These are phyloP conservation scores for Callocephalon fimbriatum DNA, from an alignment of 2,113 vertebrate species.

Conservation along the genomic window DNA sequence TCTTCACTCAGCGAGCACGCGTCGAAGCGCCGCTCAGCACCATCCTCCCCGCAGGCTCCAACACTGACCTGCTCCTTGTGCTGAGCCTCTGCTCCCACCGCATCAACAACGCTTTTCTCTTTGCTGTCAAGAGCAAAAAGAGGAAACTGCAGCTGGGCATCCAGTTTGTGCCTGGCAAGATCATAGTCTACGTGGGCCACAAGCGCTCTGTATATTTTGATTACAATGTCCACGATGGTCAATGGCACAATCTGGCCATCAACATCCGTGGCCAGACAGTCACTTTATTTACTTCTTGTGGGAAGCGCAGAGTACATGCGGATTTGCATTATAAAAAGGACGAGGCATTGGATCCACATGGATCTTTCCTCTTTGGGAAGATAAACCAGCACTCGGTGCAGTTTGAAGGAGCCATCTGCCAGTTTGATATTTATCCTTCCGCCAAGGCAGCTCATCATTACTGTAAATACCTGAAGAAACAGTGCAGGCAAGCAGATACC, in stretches of 20 bases:
- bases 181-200: slow-evolving; percentile 86
- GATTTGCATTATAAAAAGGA: slow-evolving; percentile 86
- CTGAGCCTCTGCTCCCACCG: slow-evolving; percentile 92
- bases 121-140: slow-evolving; percentile 85
- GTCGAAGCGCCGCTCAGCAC: slow-evolving; percentile 82
- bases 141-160: slow-evolving; percentile 91
- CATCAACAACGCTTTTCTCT: slow-evolving; percentile 92
- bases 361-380: slow-evolving; percentile 92
- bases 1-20: slow-evolving; percentile 88
- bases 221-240: slow-evolving; percentile 92
- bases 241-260: slow-evolving; percentile 92
- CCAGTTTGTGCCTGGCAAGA: slow-evolving; percentile 87
- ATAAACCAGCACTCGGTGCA: slow-evolving; percentile 87
- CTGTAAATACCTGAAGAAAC: slow-evolving; percentile 95
- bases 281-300: slow-evolving; percentile 90
- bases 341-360: slow-evolving; percentile 84
- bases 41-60: slow-evolving; percentile 80
- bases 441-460: slow-evolving; percentile 94
- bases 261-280: slow-evolving; percentile 82
- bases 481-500: slow-evolving; percentile 89
- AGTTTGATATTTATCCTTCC: slow-evolving; percentile 95
- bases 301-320: slow-evolving; percentile 82
- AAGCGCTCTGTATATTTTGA: slow-evolving; percentile 89
- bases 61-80: slow-evolving; percentile 85
- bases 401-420: slow-evolving; percentile 96